Base-by-base conservation (phyloP, 2,888 invertebrate genomes). In the Microplitis manilae region DNA sequence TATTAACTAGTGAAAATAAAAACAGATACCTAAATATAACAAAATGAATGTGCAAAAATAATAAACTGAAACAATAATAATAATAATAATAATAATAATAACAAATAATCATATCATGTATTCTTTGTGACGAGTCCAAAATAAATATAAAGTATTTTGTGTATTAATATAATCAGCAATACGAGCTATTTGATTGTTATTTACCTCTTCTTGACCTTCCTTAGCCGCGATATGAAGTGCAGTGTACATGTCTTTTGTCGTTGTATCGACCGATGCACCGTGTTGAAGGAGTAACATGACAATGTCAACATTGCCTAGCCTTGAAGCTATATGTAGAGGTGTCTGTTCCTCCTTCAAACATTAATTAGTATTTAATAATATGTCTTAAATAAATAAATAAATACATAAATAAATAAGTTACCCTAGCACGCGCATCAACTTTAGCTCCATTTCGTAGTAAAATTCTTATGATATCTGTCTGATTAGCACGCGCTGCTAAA, bases 211-310 rank as follows among this genome's bases (percentile, higher is more conserved):
- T 84, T 91, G 92, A 83, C 98, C 98, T 90, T 98, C 98, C 90
- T 99, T 99, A 72, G 98, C 97, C 5, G 98, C 98, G 84, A 99
- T 98, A 89, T 99, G 99, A 59, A 99, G 91, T 0, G 98, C 96
- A 1, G 98, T 98, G 91, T 99, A 99, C 87, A 95, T 93, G 91
- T 98, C 99, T 90, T 97, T 97, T 6, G 99, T 98, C 67, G 95
- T 93, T 1, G 97, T 95, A 84, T 97, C 95, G 0, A 96, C 95
- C 76, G 94, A 93, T 1, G 98, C 98, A 30, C 97, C 98, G 88
- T 98, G 97, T 90, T 98, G 98, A 80, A 99, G 90, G 85, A 99
- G 91, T 80, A 99, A 90, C 91, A 97, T 96, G 4, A 98, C 98
- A 85, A 98, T 97, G 90, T 99, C 98, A 6, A 95, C 96, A 91